Percentiles rank a stretch among this genome's conserved stretches.
phyloP scores from a whole-genome alignment of 2,113 vertebrate species.

The Porphyrio hochstetteri region DNA sequence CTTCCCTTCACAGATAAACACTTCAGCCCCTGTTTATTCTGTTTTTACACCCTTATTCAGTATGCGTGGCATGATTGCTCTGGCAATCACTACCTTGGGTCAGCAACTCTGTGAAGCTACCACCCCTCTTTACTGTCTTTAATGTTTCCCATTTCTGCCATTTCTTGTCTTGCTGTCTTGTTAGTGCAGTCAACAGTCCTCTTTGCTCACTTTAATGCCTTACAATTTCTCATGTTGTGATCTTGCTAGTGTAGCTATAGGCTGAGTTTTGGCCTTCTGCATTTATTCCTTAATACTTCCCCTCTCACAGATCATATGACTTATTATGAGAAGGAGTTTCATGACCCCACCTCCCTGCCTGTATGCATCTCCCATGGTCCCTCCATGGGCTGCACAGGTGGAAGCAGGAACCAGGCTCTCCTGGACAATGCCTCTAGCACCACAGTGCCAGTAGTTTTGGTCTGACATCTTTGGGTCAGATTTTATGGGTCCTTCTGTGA shows the following conservation, averaged over 20 bases:
- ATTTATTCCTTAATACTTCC: background rate
- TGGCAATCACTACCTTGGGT: background rate
- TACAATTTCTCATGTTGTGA: background rate
- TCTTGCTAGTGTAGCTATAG: background rate
- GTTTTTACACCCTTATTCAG: background rate
- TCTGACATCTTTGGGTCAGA: background rate
- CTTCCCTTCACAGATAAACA: background rate
- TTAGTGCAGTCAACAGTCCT: background rate
- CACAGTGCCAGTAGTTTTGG: accelerated
- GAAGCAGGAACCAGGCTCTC: background rate
- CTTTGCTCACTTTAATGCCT: background rate
- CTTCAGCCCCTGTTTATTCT: background rate
- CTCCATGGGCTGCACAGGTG: background rate
- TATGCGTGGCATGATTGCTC: background rate
- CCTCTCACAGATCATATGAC: background rate
- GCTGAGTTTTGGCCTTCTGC: background rate
- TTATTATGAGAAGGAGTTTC: background rate
- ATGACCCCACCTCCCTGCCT: background rate
- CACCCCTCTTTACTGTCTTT: background rate
- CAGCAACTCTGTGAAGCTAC: background rate
- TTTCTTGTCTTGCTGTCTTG: background rate
- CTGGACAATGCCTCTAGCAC: background rate
- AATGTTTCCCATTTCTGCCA: background rate
- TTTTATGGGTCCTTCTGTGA: accelerated
- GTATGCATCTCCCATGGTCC: accelerated